Conservation (phyloP, 2,113 vertebrate genomes). For the Origma solitaria region DNA sequence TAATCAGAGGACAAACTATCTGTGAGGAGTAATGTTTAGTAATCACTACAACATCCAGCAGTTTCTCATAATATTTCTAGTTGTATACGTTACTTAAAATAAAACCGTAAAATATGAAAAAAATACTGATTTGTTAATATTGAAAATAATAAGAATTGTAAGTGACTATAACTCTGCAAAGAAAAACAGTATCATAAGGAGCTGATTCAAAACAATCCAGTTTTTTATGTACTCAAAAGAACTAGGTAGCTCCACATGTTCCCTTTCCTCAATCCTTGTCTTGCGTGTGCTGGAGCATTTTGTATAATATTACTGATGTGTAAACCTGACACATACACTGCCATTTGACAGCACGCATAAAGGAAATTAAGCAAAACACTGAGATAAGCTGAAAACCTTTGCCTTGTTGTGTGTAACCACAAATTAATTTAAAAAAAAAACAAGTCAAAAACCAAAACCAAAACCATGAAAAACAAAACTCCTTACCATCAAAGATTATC, state of each 20-base stretch:
- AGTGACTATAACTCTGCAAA: background rate
- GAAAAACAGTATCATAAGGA: background rate
- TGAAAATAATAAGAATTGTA: background rate
- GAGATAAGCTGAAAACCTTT: background rate
- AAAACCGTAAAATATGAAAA: background rate
- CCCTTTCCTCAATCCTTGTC: background rate
- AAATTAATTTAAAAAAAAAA: background rate
- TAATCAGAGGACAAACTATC: background rate
- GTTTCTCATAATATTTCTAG: background rate
- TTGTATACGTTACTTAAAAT: background rate
- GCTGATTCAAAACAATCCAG: background rate
- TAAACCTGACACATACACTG: background rate
- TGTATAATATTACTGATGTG: background rate
- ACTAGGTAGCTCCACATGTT: background rate
- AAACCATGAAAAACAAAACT: fast-evolving
- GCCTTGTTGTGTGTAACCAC: background rate
- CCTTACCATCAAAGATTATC: background rate
- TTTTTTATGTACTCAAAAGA: background rate
- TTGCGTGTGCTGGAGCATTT: background rate
- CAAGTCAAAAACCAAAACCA: background rate
- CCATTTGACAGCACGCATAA: background rate
- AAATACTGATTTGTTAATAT: background rate
- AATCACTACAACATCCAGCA: background rate
- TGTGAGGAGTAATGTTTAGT: background rate
- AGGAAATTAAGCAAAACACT: background rate